Conservation (phyloP, 2,797 vertebrate genomes). For the Margarornis squamiger region DNA sequence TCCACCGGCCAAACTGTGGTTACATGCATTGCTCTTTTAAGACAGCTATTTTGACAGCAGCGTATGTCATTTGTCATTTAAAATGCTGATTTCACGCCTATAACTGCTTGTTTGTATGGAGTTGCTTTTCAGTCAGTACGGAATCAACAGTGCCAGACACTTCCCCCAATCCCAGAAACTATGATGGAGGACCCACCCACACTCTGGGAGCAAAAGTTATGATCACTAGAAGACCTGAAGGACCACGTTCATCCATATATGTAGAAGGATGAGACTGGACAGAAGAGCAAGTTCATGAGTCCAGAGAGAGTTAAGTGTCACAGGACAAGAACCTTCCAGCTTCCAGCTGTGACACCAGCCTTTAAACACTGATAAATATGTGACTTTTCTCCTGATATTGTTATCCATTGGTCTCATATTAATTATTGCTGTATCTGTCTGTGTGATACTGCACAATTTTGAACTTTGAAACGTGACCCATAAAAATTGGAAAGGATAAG, state of each 20-base stretch:
- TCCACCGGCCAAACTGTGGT: not conserved
- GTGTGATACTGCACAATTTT: not conserved
- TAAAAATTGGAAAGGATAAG: not conserved
- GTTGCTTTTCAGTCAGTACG: not conserved
- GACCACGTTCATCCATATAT: not conserved
- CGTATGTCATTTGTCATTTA: not conserved
- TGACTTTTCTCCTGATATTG: not conserved
- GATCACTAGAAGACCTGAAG: not conserved
- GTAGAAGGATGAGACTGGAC: accelerated
- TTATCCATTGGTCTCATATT: not conserved
- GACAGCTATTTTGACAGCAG: not conserved
- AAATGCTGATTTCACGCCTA: not conserved
- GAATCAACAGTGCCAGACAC: not conserved
- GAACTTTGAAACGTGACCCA: not conserved
- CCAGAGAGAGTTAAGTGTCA: not conserved
- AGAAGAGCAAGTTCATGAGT: not conserved
- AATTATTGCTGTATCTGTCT: not conserved
- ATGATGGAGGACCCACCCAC: not conserved
- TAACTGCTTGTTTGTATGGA: not conserved
- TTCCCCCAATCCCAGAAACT: not conserved
- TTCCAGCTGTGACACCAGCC: not conserved
- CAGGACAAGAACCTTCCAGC: not conserved
- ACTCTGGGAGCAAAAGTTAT: not conserved
- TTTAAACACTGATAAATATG: not conserved
- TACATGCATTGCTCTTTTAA: not conserved